Conservation (phyloP, 2,888 invertebrate species). For the Prenolepis imparis region DNA sequence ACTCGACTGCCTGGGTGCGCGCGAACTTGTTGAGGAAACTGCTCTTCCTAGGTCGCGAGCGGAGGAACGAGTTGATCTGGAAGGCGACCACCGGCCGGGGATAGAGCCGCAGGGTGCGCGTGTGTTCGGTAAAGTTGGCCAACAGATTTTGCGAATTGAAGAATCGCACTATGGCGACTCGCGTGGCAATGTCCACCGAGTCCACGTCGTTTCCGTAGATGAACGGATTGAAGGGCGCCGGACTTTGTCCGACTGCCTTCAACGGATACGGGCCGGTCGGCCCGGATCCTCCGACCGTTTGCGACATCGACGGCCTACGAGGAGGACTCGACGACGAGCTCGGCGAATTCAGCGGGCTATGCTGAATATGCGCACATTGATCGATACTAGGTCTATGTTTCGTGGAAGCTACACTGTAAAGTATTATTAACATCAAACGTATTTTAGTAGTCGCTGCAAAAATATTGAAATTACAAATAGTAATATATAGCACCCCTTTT, state of each 20-base stretch:
- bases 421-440: background rate
- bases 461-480: background rate
- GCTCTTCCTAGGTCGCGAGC: conserved; percentile 96
- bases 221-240: conserved; percentile 91
- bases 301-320: conserved; percentile 85
- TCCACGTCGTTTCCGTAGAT: conserved; percentile 98
- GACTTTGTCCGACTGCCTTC: conserved; percentile 71
- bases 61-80: conserved; percentile 98
- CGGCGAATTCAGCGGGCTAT: conserved; percentile 81
- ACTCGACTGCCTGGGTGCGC: conserved; percentile 99
- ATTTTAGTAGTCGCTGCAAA: background rate
- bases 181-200: conserved; percentile 98
- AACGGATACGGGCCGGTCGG: conserved; percentile 73
- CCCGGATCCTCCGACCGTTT: conserved; percentile 31
- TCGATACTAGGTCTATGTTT: conserved; percentile 83
- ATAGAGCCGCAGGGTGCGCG: conserved; percentile 97
- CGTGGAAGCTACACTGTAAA: conserved; percentile 84
- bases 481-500: background rate
- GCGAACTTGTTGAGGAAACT: conserved; percentile 97
- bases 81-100: conserved; percentile 99
- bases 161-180: conserved; percentile 99
- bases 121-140: conserved; percentile 99
- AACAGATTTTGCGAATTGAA: conserved; percentile 99
- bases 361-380: conserved; percentile 58
- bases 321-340: conserved; percentile 81